Evolutionary conservation across 1,140 invertebrate genomes (phyloP), one percentile per base, ranked within the genome.

Genomic region (Aphelinus atriplicis): DNA sequence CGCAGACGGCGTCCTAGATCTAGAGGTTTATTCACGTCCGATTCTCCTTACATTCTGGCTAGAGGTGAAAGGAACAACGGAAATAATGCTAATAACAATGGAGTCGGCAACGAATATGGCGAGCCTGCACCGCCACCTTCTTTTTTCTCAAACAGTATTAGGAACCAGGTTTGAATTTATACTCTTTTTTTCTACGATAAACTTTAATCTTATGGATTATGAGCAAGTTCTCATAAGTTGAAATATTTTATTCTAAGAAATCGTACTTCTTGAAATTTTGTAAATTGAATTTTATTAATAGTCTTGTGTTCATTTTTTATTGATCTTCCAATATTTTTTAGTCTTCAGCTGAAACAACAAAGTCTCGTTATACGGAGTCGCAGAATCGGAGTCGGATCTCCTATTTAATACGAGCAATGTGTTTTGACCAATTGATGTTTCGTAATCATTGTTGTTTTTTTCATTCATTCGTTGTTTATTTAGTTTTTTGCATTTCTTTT

Each of bases 101-200:
- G 26, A 45, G 26, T 43, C 2, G 7, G 45, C 42, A 45, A 43
- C 42, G 58, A 60, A 6, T 60, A 4, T 1, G 58, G 58, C 5
- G 2, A 43, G 1, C 58, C 7, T 10, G 60, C 76, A 56, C 53
- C 56, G 7, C 71, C 71, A 42, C 64, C 71, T 53, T 62, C 64
- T 5, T 57, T 60, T 10, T 45, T 47, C 1, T 45, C 60, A 7
- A 75, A 68, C 55, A 78, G 68, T n/a, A 72, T 69, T 42, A 77
- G 77, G 65, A 76, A 55, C 57, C 72, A 73, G 78, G 79, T 80
- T 72, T 43, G 69, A 74, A 7, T 66, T 73, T 56, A 3, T 43
- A 43, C 47, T 2, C 2, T 26, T 26, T 26, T 26, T 26, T 26
- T 26, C 26, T 26, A 26, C 26, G 26, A 26, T 26, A 0, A 26